Conservation (phyloP, 2,888 invertebrate genomes). For the Epinotia nisella region DNA sequence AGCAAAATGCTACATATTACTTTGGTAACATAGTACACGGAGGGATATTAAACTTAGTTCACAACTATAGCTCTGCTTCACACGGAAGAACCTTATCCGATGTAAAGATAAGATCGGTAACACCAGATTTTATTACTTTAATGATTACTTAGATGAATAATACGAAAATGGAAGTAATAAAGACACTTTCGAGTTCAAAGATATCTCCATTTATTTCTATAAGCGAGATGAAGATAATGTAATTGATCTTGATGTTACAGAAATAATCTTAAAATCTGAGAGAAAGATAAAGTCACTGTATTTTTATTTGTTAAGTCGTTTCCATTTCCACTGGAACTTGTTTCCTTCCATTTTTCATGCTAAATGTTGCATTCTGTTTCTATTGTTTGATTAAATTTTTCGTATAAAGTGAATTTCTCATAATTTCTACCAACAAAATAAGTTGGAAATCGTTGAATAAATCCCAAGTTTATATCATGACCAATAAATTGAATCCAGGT, state of each 20-base stretch:
- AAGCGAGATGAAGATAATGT: conserved; percentile 31
- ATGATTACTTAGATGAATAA: conserved; percentile 40
- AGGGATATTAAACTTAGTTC: conserved; percentile 15
- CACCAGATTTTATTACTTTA: conserved; percentile 36
- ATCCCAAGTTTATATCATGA: too few species aligned
- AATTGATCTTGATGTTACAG: conserved; percentile 30
- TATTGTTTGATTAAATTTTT: too few species aligned
- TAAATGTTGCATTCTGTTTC: neutral
- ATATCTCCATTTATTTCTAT: conserved; percentile 34
- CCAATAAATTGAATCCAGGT: too few species aligned
- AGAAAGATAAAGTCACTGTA: conserved; percentile 1
- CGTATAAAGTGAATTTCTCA: too few species aligned
- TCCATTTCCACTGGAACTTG: neutral
- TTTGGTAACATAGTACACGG: neutral
- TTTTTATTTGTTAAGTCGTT: neutral
- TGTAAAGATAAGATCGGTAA: conserved; percentile 53
- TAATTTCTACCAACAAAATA: too few species aligned
- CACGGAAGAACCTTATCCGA: conserved; percentile 51
- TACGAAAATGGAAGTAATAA: conserved; percentile 40
- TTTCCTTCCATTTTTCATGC: neutral
- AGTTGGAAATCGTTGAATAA: too few species aligned
- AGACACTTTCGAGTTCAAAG: conserved; percentile 28
- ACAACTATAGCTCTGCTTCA: conserved; percentile 49
- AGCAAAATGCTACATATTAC: conserved; percentile 7
- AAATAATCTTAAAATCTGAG: conserved; percentile 23